Evolutionary conservation across 1,140 invertebrate species (phyloP).

Genomic region (Chionoecetes opilio): DNA sequence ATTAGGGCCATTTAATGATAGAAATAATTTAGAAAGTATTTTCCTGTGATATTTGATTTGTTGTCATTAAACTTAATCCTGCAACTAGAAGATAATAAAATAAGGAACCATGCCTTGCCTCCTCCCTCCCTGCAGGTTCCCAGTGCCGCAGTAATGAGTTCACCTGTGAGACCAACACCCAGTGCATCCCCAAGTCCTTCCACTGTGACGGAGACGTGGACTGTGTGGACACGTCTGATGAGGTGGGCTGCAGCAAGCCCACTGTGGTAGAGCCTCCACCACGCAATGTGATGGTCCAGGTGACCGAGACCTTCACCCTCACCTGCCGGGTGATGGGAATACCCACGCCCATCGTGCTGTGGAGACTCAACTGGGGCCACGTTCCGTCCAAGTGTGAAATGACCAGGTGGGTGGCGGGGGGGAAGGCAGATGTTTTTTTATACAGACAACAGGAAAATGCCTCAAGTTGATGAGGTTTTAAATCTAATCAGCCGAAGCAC

Average conservation of each 20-base stretch:
- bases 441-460: too few relatives aligned
- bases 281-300: slow-evolving; percentile 88
- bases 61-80: too few relatives aligned
- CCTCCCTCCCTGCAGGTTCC: slow-evolving; percentile 85
- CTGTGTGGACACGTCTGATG: slow-evolving; percentile 95
- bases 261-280: slow-evolving; percentile 89
- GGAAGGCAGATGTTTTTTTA: background rate
- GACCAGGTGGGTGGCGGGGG: slow-evolving; percentile 85
- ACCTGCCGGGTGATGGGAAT: slow-evolving; percentile 94
- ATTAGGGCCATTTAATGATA: too few relatives aligned
- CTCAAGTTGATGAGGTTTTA: too few relatives aligned
- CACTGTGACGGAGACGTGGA: slow-evolving; percentile 96
- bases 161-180: slow-evolving; percentile 89
- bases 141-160: slow-evolving; percentile 93
- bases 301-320: slow-evolving; percentile 90
- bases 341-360: slow-evolving; percentile 95
- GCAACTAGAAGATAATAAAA: too few relatives aligned
- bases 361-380: slow-evolving; percentile 98
- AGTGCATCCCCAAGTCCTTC: slow-evolving; percentile 96
- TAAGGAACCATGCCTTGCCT: too few relatives aligned
- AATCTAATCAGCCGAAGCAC: too few relatives aligned
- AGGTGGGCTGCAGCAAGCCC: slow-evolving; percentile 91
- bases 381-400: slow-evolving; percentile 93
- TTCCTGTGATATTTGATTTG: too few relatives aligned
- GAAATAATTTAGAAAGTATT: too few relatives aligned